Percentiles rank a stretch among this genome's conserved stretches.
These are phyloP conservation scores for Tethya wilhelma DNA, from an alignment of 37 sponge, comb jelly and placozoan species.

Conservation along the genomic window DNA sequence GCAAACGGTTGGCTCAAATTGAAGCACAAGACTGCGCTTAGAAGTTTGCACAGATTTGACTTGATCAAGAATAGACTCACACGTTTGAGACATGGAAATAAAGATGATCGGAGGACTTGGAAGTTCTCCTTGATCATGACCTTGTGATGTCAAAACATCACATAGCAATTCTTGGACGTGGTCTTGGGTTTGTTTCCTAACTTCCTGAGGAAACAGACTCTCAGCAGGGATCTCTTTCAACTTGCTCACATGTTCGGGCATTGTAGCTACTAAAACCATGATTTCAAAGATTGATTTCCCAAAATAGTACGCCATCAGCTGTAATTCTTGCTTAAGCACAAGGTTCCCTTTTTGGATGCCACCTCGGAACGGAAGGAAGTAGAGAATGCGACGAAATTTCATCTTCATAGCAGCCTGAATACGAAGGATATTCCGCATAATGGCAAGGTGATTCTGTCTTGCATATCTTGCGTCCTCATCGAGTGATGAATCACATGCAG, in stretches of 20 bases:
- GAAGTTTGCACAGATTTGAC: not conserved
- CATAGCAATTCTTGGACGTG: not conserved
- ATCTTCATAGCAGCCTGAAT: not conserved
- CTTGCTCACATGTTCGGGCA: not conserved
- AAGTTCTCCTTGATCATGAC: not conserved
- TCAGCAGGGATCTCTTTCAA: not conserved
- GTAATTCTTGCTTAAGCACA: not conserved
- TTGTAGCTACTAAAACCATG: slow-evolving; percentile 27
- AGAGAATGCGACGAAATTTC: not conserved
- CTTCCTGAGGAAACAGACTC: not conserved
- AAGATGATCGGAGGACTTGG: slow-evolving; percentile 6
- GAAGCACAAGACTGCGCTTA: not conserved
- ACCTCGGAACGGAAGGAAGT: slow-evolving; percentile 12
- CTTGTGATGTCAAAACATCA: not conserved
- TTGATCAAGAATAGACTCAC: not conserved
- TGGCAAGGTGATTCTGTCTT: not conserved
- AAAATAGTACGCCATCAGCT: slow-evolving; percentile 5
- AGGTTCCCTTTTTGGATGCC: not conserved
- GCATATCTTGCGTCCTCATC: not conserved
- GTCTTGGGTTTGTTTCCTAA: not conserved
- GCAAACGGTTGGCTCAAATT: not conserved
- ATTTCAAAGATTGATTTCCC: slow-evolving; percentile 18
- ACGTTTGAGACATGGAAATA: not conserved
- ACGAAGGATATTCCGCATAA: slow-evolving; percentile 7
- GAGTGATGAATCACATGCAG: not conserved